Base-by-base conservation (phyloP, 2,113 vertebrate species). In the Chamaea fasciata region DNA sequence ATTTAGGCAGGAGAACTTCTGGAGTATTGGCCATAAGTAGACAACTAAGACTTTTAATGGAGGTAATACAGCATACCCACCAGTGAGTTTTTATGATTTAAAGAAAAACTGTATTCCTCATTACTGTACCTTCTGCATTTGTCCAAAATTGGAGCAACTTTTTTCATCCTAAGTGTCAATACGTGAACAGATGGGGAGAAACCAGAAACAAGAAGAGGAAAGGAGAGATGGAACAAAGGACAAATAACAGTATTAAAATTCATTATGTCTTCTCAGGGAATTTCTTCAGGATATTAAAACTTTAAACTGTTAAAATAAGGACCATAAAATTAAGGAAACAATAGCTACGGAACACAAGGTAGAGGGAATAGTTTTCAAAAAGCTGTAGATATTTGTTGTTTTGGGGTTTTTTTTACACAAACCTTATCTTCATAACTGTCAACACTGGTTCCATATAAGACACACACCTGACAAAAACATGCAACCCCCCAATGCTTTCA, bases 391-490 rank as follows among this genome's bases (percentile, higher is more conserved):
- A 70, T 15, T 68, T 49, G 28, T 46, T 33, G 15, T n/a, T 49
- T 35, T 21, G 3, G 6, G 13, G 3, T 44, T 64, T 23, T 59
- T 47, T 56, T 46, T 52, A 94, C 80, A 92, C 49, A 86, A 92
- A 84, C 82, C 46, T 74, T 46, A 91, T 53, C 70, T 80, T 92
- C 67, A 1, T 81, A 91, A 78, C 75, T 78, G 89, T 83, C 89
- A 96, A 86, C 83, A 97, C 50, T 18, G 71, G 85, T 89, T 97
- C 93, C 84, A 80, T 94, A 27, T 84, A 94, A 91, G 75, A 93
- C 89, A 90, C 89, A 95, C 47, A 89, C 70, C 75, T 90, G 95
- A 95, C 75, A 92, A 93, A 95, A 92, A 80, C 95, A 96, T 95
- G 95, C 96, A 97, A 86, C 90, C 47, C 59, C 74, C 59, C 88